These are phyloP conservation scores for Pipra filicauda DNA, from an alignment of 2,113 vertebrate species.

Conservation along the genomic window DNA sequence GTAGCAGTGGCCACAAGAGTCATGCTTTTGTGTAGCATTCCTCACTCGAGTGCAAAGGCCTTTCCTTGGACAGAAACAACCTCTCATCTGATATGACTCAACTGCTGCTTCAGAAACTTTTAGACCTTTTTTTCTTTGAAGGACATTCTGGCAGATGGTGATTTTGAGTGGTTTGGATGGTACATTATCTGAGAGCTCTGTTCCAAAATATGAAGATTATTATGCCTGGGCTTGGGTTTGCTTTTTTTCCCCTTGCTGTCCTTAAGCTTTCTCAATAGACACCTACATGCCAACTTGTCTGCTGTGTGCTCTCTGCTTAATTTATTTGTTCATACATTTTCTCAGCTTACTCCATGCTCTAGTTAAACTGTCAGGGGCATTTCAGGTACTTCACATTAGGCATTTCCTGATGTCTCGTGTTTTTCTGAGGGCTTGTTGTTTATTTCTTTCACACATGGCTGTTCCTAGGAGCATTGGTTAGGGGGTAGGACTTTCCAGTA, in stretches of 20 bases:
- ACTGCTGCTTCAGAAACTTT: neutral
- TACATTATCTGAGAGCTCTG: neutral
- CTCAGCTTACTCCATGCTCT: neutral
- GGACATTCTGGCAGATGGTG: constrained; percentile 18
- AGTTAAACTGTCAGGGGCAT: neutral
- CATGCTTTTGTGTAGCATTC: neutral
- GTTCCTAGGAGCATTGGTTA: neutral
- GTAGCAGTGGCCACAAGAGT: neutral
- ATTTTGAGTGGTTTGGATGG: constrained; percentile 17
- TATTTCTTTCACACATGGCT: neutral
- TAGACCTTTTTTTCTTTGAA: constrained; percentile 1
- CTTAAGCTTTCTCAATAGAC: constrained; percentile 43
- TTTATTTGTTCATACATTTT: constrained; percentile 35
- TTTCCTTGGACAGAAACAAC: neutral
- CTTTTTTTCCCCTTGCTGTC: constrained; percentile 1
- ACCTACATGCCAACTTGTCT: constrained; percentile 17
- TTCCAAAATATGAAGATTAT: constrained; percentile 9
- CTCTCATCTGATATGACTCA: neutral
- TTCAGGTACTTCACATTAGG: neutral
- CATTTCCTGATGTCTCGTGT: neutral
- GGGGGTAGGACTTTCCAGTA: neutral
- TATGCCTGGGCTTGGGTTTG: neutral
- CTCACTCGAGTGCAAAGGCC: neutral
- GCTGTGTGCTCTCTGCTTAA: constrained; percentile 16
- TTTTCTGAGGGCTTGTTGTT: neutral